These are phyloP conservation scores for Thalpophila matura DNA, from an alignment of 2,888 invertebrate species.

Conservation along the genomic window DNA sequence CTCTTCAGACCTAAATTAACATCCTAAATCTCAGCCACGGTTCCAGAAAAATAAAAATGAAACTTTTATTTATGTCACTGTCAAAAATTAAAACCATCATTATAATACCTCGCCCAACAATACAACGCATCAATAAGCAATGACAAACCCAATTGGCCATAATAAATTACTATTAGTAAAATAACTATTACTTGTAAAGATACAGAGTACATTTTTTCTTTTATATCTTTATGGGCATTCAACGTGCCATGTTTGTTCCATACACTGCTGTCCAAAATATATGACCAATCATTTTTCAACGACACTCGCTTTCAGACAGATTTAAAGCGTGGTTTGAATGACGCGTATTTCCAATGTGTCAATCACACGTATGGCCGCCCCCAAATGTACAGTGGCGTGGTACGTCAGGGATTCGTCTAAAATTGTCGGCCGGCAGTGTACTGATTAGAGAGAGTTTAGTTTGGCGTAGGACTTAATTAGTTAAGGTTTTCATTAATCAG, in stretches of 20 bases:
- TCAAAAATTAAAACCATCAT: conserved; percentile 40
- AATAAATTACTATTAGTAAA: conserved; percentile 64
- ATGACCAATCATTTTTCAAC: conserved; percentile 83
- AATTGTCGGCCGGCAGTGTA: conserved; percentile 32
- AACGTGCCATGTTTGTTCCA: conserved; percentile 33
- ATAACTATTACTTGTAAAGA: conserved; percentile 54
- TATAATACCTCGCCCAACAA: conserved; percentile 38
- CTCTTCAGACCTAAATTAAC: neutral
- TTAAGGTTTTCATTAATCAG: conserved; percentile 10
- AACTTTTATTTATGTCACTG: conserved; percentile 27
- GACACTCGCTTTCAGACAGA: conserved; percentile 76
- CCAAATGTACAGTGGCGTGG: conserved; percentile 75
- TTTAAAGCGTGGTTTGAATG: conserved; percentile 78
- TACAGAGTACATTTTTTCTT: conserved; percentile 47
- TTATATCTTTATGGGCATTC: conserved; percentile 54
- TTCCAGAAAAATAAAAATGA: conserved; percentile 18
- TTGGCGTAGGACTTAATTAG: conserved; percentile 21
- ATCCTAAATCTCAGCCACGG: conserved; percentile 6
- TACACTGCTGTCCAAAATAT: conserved; percentile 55
- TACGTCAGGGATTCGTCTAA: conserved; percentile 52
- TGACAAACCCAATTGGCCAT: conserved; percentile 57
- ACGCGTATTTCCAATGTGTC: conserved; percentile 80
- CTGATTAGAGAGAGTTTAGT: conserved; percentile 38
- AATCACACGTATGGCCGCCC: conserved; percentile 75
- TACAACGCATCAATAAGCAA: conserved; percentile 45